Evolutionary conservation across 2,113 vertebrate genomes (phyloP), one percentile per base, ranked within the genome.

Genomic region (Psammodynastes pulverulentus): DNA sequence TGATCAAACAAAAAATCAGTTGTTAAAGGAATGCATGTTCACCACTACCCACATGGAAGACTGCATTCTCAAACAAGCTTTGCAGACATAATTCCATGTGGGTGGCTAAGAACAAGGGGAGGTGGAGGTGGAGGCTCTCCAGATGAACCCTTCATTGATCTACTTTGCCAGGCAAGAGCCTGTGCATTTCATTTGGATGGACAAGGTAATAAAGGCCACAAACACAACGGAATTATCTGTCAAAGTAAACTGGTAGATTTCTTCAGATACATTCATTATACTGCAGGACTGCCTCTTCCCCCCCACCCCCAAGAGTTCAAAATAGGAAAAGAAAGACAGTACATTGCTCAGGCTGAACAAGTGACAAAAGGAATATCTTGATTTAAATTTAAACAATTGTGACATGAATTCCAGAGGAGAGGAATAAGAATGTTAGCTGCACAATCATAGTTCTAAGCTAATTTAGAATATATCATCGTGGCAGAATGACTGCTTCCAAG

Each of bases 11-110:
- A 91, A 95, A 97, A 92, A 93, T 39, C 87, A 91, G 17, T 49
- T 94, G 84, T 51, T 94, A 48, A 94, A 86, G 86, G 9, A 87
- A 91, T 84, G 56, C 48, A 67, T 94, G 95, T 94, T 96, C 94
- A 46, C 26, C 15, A n/a, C 9, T n/a, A 79, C 58, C 9, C 92
- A 90, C 24, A 13, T 84, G 93, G 95, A 96, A 92, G n/a, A 9
- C 72, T 89, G 29, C 79, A 26, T 93, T 95, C 95, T 96, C 95
- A 96, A 86, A 96, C 79, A 85, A 95, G 91, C 43, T 72, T 94
- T 93, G 51, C 26, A 79, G 94, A 87, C 19, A 51, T 91, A 92
- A 94, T 84, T 93, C 87, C 88, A 52, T 9, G 1, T 62, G 12
- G 23, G 53, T 13, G 34, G 89, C 46, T 90, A 39, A 52, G 39